phyloP scores from a whole-genome alignment of 2,888 invertebrate genomes.

The Embidobia sp. region DNA sequence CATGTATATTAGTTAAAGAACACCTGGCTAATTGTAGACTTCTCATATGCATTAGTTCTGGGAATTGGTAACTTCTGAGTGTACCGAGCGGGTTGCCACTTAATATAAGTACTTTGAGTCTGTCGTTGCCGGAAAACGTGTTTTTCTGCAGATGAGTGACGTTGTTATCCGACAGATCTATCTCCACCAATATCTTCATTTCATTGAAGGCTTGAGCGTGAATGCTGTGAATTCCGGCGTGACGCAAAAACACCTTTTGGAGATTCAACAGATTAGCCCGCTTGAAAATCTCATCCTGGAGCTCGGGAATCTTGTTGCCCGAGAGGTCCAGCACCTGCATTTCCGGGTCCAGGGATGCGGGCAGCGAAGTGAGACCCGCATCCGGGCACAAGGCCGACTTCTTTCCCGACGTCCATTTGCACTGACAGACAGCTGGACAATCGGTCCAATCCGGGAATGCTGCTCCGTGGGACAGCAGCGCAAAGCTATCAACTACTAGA shows the following conservation, averaged over 20 bases:
- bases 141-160: conserved; percentile 88
- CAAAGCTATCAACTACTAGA: conserved; percentile 73
- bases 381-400: conserved; percentile 93
- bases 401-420: conserved; percentile 96
- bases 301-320: conserved; percentile 89
- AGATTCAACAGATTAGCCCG: conserved; percentile 90
- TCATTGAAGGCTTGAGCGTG: conserved; percentile 93
- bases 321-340: conserved; percentile 94
- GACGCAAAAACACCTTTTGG: conserved; percentile 90
- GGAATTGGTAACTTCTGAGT: conserved; percentile 90
- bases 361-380: conserved; percentile 90
- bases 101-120: conserved; percentile 89
- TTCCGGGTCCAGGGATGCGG: conserved; percentile 86
- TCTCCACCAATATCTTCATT: conserved; percentile 92
- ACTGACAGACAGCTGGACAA: conserved; percentile 92
- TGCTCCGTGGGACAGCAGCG: conserved; percentile 78
- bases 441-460: conserved; percentile 92
- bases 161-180: conserved; percentile 92
- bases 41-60: conserved; percentile 89
- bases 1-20: conserved; percentile 88
- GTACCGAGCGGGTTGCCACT: conserved; percentile 91
- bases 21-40: conserved; percentile 92
- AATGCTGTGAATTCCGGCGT: conserved; percentile 88
- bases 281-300: conserved; percentile 91
- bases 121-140: conserved; percentile 92